phyloP scores from a whole-genome alignment of 2,113 vertebrate species.

The Ginglymostoma cirratum region DNA sequence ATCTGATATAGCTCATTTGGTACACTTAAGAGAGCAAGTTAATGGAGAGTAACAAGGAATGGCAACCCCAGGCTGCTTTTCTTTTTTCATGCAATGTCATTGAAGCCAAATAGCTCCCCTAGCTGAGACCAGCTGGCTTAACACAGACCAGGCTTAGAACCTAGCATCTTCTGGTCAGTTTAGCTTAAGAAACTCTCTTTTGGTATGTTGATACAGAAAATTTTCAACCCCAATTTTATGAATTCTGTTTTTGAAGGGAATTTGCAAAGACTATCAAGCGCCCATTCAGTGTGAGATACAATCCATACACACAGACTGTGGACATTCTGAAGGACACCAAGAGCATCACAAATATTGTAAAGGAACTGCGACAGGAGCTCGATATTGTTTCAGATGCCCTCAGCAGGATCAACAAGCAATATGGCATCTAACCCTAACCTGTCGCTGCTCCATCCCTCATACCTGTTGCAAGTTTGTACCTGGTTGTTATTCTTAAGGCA shows the following conservation, averaged over 20 bases:
- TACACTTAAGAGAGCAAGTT: background rate
- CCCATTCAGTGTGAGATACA: conserved; percentile 91
- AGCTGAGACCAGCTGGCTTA: background rate
- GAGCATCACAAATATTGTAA: conserved; percentile 80
- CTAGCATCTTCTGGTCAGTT: background rate
- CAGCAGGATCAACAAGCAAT: conserved; percentile 73
- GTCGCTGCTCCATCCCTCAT: background rate
- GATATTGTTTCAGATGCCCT: conserved; percentile 84
- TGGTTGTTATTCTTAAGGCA: background rate
- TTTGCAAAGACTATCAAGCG: conserved; percentile 95
- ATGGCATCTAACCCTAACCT: conserved; percentile 55
- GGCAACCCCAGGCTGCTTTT: background rate
- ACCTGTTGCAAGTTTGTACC: background rate
- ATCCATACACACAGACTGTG: conserved; percentile 87
- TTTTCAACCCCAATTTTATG: background rate
- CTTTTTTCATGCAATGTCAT: background rate
- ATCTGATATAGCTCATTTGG: background rate
- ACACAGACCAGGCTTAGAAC: background rate
- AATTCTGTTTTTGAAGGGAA: conserved; percentile 62
- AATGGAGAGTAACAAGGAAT: background rate
- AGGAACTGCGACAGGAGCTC: conserved; percentile 81
- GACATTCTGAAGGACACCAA: conserved; percentile 79
- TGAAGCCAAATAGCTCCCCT: background rate
- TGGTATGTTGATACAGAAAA: background rate
- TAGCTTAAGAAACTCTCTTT: background rate